Conservation (phyloP, 2,113 vertebrate species). For the Eonycteris spelaea region DNA sequence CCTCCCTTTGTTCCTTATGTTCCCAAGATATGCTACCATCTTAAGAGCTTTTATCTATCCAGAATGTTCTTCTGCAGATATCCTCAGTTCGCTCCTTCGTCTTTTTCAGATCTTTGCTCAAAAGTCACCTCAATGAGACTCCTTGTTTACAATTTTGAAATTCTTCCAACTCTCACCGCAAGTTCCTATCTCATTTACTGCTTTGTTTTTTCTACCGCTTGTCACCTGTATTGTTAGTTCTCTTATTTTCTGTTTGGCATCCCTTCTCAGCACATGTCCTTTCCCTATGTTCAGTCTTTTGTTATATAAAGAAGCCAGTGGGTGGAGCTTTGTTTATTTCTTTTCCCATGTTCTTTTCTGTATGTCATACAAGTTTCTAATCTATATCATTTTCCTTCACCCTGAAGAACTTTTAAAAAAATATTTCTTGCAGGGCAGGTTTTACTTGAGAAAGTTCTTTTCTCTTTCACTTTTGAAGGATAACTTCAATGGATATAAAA, state of each 20-base stretch:
- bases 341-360: background rate
- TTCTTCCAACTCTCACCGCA: background rate
- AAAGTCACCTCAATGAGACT: background rate
- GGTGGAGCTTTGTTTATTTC: background rate
- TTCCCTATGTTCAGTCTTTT: background rate
- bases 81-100: background rate
- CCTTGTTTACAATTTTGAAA: background rate
- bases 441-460: conserved; percentile 10
- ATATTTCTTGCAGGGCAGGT: background rate
- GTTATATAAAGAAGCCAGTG: background rate
- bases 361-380: background rate
- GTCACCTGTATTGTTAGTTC: background rate
- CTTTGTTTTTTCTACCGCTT: background rate
- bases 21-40: background rate
- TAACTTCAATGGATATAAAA: background rate
- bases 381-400: background rate
- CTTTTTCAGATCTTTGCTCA: background rate
- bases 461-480: background rate
- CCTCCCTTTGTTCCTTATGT: background rate
- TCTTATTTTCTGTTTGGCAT: background rate
- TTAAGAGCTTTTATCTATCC: background rate
- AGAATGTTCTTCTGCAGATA: background rate
- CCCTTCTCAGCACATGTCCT: background rate
- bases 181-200: background rate
- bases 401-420: background rate